Percentiles rank a stretch among this genome's conserved stretches.
Conservation (phyloP, 2,797 vertebrate species). For the Microhierax caerulescens region DNA sequence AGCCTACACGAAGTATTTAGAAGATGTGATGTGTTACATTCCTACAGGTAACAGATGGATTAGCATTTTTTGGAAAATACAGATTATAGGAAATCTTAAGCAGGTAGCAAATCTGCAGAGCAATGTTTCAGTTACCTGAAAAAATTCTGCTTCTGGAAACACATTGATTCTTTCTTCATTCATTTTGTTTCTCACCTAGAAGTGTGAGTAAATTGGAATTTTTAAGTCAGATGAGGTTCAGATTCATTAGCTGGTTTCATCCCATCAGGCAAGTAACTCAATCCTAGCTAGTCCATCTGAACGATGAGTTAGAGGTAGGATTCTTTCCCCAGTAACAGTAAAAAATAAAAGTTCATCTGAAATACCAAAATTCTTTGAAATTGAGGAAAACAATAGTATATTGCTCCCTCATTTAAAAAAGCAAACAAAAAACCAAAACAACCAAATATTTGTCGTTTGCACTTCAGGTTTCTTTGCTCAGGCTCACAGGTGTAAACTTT, state of each 20-base stretch:
- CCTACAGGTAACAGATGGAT: neutral
- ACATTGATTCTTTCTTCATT: rapidly evolving
- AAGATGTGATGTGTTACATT: neutral
- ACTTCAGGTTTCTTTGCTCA: neutral
- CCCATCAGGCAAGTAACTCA: neutral
- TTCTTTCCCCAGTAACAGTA: neutral
- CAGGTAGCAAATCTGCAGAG: neutral
- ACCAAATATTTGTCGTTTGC: neutral
- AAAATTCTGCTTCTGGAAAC: neutral
- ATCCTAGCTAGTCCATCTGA: neutral
- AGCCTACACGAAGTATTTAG: neutral
- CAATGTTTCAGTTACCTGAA: neutral
- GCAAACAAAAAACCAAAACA: neutral
- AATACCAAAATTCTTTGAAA: neutral
- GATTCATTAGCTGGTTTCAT: neutral
- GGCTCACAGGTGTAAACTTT: neutral
- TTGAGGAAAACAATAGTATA: neutral
- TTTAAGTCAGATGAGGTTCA: neutral
- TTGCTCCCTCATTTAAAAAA: neutral
- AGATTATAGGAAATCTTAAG: neutral
- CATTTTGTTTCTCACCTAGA: neutral
- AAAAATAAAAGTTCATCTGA: neutral
- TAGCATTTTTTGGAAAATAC: neutral
- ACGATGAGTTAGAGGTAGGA: neutral
- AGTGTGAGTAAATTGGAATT: neutral